Base-by-base conservation (phyloP, 2,113 vertebrate genomes). In the Thinocorus orbignyianus region DNA sequence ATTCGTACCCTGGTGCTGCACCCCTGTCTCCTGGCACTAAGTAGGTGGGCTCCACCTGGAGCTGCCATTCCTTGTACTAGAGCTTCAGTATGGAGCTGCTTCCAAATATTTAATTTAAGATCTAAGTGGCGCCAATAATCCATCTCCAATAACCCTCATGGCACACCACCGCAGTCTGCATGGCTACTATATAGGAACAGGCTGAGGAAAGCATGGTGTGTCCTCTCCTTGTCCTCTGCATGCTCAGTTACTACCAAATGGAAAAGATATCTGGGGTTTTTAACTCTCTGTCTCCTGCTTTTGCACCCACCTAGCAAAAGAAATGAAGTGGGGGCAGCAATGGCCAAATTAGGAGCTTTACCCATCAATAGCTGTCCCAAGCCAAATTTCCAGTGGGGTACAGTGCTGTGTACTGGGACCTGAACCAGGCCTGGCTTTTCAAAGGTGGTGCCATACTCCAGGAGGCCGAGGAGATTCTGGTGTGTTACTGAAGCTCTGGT, bases 1-100 rank as follows among this genome's bases (percentile, higher is more conserved):
- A 30, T 54, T 88, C 0, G 0, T 55, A 28, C 57, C 30, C 17
- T 31, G 25, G 35, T 55, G 6, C 33, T 30, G 41, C 62, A 41
- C 11, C 10, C 31, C 0, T 0, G 22, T 69, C 25, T 71, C 78
- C 24, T 42, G 39, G n/a, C 2, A 1, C 28, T 28, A 54, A 62
- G 60, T 14, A 37, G 39, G n/a, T 61, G 44, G 22, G 25, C 44
- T 92, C 79, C 35, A 64, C 26, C 48, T 49, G 64, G 37, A 93
- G 11, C 30, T 83, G 19, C n/a, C 1, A 2, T 72, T 76, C 72
- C 57, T 81, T 62, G 6, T 35, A 58, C 51, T 3, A 0, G 17
- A 23, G 17, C 33, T 90, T 79, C 41, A 37, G 60, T 49, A 48
- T 11, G 11, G 48, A 61, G 24, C 52, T 84, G 41, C 49, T 44